Conservation (phyloP, 2,888 invertebrate genomes). For the Bombylius discolor region DNA sequence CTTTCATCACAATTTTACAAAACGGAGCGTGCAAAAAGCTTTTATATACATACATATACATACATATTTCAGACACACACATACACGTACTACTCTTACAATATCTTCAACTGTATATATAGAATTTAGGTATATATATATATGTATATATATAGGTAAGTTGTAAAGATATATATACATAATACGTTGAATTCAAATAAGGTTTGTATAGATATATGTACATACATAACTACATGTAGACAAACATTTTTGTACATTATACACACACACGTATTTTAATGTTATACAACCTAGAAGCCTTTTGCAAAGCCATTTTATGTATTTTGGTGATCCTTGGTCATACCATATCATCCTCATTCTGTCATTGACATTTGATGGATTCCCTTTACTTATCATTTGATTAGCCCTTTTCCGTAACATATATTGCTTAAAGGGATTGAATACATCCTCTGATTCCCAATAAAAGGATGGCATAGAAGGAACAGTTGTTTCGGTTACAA, state of each 20-base stretch:
- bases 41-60: too few relatives aligned
- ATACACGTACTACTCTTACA: too few relatives aligned
- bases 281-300: conserved; percentile 12
- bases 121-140: too few relatives aligned
- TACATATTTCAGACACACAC: too few relatives aligned
- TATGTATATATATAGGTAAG: too few relatives aligned
- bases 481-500: background rate
- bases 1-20: too few relatives aligned
- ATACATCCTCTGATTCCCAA: conserved; percentile 4
- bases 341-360: background rate
- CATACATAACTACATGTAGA: too few relatives aligned
- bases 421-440: conserved; percentile 5
- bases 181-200: too few relatives aligned
- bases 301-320: conserved; percentile 15
- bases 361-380: conserved; percentile 11
- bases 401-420: conserved; percentile 1
- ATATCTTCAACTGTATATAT: too few relatives aligned
- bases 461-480: background rate
- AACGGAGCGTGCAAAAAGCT: too few relatives aligned
- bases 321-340: conserved; percentile 11
- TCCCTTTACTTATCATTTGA: background rate
- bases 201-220: too few relatives aligned
- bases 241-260: background rate
- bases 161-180: too few relatives aligned
- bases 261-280: background rate